Evolutionary conservation across 1,140 invertebrate species (phyloP), one percentile per base, ranked within the genome.

Genomic region (Drosophila pachea): DNA sequence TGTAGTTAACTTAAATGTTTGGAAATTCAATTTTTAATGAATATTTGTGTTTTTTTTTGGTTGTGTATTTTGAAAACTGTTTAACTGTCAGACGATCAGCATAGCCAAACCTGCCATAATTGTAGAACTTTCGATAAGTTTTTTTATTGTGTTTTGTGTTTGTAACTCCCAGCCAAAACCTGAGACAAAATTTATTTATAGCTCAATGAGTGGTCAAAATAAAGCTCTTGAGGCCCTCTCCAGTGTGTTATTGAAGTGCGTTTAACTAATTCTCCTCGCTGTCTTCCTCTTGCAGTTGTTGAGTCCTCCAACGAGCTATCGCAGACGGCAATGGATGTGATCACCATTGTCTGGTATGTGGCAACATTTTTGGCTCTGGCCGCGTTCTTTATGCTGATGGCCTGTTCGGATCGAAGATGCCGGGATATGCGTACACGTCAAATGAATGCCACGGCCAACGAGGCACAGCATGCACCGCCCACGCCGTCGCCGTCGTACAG

Each of bases 321-420:
- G 29, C 87, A 89, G 63, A 89, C 86, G n/a, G 87, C 88, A 4
- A 89, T 89, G 88, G 88, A 89, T 72, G 81, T 88, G 29, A 88
- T 89, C 32, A 89, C 88, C n/a, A 87, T 89, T 42, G 76, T 89
- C 16, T 89, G 88, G 88, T 89, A 89, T 70, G 79, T 89, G 53
- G 86, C 88, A 42, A 89, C 88, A 12, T 89, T 89, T 59, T 29
- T 89, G 61, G 88, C 88, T 7, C 56, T 89, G 31, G 87, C 79
- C 7, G 88, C 88, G 16, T 89, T 89, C 70, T 89, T 89, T 53
- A 71, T 89, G 65, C 81, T 89, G 9, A 89, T 89, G 88, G 88
- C 88, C 33, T 89, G 88, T 32, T 89, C 88, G 50, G 88, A 89
- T 69, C 68, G 88, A 2, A 62, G 78, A 2, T 89, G 88, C 14